A percentile compares a stretch with the other conserved stretches of the same genome.
Evolutionary conservation across 92 coral and sea anemone genomes (phyloP).

Genomic region (Bergia puertoricense): DNA sequence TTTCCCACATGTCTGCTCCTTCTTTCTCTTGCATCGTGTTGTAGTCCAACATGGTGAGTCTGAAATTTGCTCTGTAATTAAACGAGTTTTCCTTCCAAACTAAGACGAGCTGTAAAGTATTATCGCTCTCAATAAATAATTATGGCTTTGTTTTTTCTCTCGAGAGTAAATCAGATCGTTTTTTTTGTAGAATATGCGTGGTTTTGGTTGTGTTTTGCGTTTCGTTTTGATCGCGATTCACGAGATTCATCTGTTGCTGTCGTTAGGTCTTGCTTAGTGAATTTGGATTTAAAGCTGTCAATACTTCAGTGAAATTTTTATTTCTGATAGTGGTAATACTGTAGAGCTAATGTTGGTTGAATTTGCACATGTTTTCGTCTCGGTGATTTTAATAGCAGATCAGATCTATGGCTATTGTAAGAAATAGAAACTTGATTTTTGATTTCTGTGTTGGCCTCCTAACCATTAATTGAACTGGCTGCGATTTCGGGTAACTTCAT

Average conservation of each 20-base stretch:
- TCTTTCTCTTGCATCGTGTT: conserved; percentile 62
- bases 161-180: neutral
- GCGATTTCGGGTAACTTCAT: neutral
- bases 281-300: neutral
- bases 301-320: neutral
- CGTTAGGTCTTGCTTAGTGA: neutral
- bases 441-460: neutral
- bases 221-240: neutral
- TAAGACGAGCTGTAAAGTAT: too few species aligned
- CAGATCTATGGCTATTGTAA: too few species aligned
- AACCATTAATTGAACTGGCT: neutral
- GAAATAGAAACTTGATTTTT: too few species aligned
- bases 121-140: neutral
- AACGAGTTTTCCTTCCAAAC: neutral
- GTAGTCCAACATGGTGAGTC: conserved; percentile 60
- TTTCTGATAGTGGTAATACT: neutral
- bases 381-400: too few species aligned
- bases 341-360: too few species aligned
- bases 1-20: conserved; percentile 55
- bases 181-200: neutral
- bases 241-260: neutral
- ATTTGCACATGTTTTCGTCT: too few species aligned
- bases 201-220: too few species aligned
- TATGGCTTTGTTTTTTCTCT: neutral
- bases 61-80: neutral